These are phyloP conservation scores for Seladonia tumulorum DNA, from an alignment of 2,888 invertebrate genomes.

Conservation along the genomic window DNA sequence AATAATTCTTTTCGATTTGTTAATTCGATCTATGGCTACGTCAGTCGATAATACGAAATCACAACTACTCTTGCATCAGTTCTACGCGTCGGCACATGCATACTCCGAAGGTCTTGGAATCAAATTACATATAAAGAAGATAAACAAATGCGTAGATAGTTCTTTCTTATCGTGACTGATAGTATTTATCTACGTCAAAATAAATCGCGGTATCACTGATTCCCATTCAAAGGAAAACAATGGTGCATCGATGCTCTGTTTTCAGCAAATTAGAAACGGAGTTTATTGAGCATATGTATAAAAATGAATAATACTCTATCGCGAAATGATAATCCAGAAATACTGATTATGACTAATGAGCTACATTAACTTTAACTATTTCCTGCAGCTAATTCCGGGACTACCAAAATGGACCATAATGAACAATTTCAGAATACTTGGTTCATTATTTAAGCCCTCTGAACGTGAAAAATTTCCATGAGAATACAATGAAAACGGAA, in stretches of 20 bases:
- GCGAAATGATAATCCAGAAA: too few species aligned
- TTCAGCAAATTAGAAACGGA: too few species aligned
- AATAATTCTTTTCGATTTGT: background rate
- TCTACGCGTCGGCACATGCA: background rate
- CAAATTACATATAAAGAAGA: background rate
- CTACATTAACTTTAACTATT: background rate
- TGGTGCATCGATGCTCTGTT: too few species aligned
- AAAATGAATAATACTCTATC: too few species aligned
- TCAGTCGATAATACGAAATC: background rate
- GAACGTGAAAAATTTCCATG: too few species aligned
- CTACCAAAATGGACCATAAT: background rate
- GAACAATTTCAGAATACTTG: too few species aligned
- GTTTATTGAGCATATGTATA: background rate
- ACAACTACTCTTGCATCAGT: slow-evolving; percentile 5
- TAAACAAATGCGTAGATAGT: background rate
- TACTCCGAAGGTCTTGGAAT: background rate
- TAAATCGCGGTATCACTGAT: background rate
- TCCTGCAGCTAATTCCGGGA: background rate
- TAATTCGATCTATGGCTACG: background rate
- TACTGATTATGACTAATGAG: background rate
- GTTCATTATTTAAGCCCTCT: too few species aligned
- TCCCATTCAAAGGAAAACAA: background rate
- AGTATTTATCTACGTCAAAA: background rate
- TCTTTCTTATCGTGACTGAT: background rate
- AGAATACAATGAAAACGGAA: too few species aligned